These are phyloP conservation scores for Barypeithes pellucidus DNA, from an alignment of 2,888 invertebrate genomes.

Conservation along the genomic window DNA sequence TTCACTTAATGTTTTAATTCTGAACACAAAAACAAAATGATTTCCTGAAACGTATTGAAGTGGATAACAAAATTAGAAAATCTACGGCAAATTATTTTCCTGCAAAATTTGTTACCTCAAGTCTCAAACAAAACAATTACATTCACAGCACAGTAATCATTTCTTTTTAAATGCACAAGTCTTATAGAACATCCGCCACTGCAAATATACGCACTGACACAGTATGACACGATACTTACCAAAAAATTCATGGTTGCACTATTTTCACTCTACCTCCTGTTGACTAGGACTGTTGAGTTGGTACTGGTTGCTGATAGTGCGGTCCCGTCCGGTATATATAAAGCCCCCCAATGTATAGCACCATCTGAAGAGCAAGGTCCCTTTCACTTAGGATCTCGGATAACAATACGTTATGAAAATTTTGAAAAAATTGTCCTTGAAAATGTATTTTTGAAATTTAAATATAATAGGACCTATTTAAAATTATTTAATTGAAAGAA, in stretches of 20 bases:
- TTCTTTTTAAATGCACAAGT: not conserved
- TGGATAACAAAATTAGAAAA: too few relatives aligned
- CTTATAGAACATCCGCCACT: slow-evolving; percentile 5
- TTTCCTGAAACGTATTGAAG: too few relatives aligned
- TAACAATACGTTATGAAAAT: slow-evolving; percentile 44
- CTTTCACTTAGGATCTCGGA: slow-evolving; percentile 61
- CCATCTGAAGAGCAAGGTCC: slow-evolving; percentile 69
- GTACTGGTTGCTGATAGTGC: slow-evolving; percentile 61
- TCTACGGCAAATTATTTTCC: too few relatives aligned
- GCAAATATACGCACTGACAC: slow-evolving; percentile 9
- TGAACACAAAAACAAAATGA: too few relatives aligned
- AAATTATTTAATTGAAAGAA: not conserved
- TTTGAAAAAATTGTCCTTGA: slow-evolving; percentile 40
- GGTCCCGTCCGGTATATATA: slow-evolving; percentile 65
- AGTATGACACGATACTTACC: slow-evolving; percentile 62
- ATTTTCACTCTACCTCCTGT: slow-evolving; percentile 65
- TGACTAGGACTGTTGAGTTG: slow-evolving; percentile 68
- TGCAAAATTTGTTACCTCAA: too few relatives aligned
- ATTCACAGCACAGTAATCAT: not conserved
- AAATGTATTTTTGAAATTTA: slow-evolving; percentile 16
- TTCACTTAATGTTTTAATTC: too few relatives aligned
- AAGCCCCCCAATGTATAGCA: slow-evolving; percentile 62
- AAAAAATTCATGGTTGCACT: slow-evolving; percentile 66
- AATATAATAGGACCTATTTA: not conserved
- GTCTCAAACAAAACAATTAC: not conserved